These are phyloP conservation scores for Tortricodes alternella DNA, from an alignment of 2,888 invertebrate genomes.

Conservation along the genomic window DNA sequence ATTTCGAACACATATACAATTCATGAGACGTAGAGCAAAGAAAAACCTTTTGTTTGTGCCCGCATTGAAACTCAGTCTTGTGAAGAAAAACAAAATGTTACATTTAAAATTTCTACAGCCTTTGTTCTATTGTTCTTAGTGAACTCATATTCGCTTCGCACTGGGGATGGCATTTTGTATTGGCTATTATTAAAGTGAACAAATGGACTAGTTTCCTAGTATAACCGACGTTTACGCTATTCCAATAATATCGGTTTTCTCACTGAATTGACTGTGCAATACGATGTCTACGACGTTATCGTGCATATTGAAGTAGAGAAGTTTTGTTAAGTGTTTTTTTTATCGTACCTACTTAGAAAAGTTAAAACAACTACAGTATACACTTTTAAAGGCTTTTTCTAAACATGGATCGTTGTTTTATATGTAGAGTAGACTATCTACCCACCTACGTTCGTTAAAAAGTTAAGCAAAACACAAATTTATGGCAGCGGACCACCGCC, in stretches of 20 bases:
- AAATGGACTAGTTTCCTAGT: conserved; percentile 9
- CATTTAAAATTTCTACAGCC: conserved; percentile 10
- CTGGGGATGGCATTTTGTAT: conserved; percentile 6
- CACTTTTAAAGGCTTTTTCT: no score
- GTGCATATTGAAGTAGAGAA: no score
- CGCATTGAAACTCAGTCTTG: conserved; percentile 6
- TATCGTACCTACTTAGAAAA: no score
- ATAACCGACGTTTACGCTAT: background rate
- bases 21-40: conserved; percentile 19
- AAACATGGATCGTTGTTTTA: no score
- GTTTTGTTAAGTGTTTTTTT: no score
- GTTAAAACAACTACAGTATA: no score
- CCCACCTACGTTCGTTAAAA: no score
- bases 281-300: no score
- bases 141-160: conserved; percentile 7
- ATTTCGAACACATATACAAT: conserved; percentile 18
- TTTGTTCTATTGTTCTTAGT: conserved; percentile 15
- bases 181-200: conserved; percentile 5
- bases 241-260: background rate
- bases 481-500: no score
- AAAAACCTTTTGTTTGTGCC: conserved; percentile 11
- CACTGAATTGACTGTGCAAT: background rate
- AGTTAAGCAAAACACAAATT: no score
- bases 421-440: no score
- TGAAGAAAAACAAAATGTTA: conserved; percentile 9